Percentiles rank a stretch among this genome's conserved stretches.
These are phyloP conservation scores for Tragelaphus eurycerus DNA, from an alignment of 2,797 vertebrate species.

Conservation along the genomic window DNA sequence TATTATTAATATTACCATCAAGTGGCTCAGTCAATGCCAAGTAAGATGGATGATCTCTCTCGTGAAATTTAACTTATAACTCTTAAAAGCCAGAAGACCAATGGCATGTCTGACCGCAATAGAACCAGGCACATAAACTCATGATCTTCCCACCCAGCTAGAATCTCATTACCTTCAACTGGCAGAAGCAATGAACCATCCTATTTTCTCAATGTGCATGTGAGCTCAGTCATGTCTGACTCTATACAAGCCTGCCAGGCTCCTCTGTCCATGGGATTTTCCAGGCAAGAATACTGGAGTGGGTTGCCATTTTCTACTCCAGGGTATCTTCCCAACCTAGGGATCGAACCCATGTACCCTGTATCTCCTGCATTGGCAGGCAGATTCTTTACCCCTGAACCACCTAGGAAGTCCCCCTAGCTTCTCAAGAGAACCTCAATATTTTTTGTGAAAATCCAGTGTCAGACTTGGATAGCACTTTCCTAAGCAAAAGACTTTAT, in stretches of 20 bases:
- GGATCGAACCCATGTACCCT: not conserved
- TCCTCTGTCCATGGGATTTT: not conserved
- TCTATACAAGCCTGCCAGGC: not conserved
- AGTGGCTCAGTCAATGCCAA: not conserved
- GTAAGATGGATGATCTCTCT: not conserved
- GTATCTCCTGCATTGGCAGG: not conserved
- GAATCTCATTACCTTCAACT: not conserved
- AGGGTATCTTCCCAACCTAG: not conserved
- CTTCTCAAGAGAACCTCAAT: not conserved
- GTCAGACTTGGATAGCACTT: not conserved
- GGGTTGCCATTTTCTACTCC: not conserved
- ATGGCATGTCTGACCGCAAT: not conserved
- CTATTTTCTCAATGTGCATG: not conserved
- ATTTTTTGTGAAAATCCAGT: not conserved
- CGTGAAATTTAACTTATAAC: constrained; percentile 39
- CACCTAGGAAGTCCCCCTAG: not conserved
- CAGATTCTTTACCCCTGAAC: not conserved
- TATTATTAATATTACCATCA: constrained; percentile 10
- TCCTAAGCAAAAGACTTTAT: not conserved
- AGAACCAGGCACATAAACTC: not conserved
- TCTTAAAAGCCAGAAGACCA: constrained; percentile 19
- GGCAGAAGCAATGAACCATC: not conserved
- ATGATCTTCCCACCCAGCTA: not conserved
- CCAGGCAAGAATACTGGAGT: not conserved
- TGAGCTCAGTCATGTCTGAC: not conserved